Evolutionary conservation across 2,888 invertebrate species (phyloP), one percentile per base, ranked within the genome.

Genomic region (Campaea margaritaria): DNA sequence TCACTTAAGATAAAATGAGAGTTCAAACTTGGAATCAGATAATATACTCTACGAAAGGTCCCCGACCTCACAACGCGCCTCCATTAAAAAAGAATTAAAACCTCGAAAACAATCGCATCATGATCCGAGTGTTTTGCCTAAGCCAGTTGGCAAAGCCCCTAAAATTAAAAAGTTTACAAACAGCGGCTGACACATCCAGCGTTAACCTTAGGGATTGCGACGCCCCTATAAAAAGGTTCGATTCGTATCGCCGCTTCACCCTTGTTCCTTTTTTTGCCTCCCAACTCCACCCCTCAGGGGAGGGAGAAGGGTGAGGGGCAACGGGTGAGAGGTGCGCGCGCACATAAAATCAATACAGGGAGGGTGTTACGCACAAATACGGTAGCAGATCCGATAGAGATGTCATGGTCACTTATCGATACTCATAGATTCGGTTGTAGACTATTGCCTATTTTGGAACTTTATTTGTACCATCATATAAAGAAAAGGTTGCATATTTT

Each of bases 281-380:
- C 73, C 57, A 52, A 60, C 78, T 70, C 70, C 54, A 72, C 72
- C 56, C 64, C 36, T 51, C 27, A 49, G 60, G 60, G 55, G 68
- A 72, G 71, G 78, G 66, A 56, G 69, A 70, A 70, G 75, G 79
- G 69, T 58, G 56, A 39, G 65, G 50, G 54, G 66, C 54, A 43
- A 47, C 38, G 75, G 73, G 68, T 58, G 60, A 69, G 75, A 65
- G 60, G 76, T 90, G 91, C 91, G 91, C 91, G 91, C 91, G 91
- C 91, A 91, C 66, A 82, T 76, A 89, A 90, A 90, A 92, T 92
- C 91, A 87, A 92, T 91, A 91, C 86, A 82, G 79, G 81, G 81
- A 55, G 56, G 65, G 69, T 81, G 89, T 81, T 87, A 91, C 90
- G 90, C 91, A 89, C 90, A 88, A 89, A 91, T 87, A 86, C 79